phyloP scores from a whole-genome alignment of 2,797 vertebrate species.

The Amazona finschi region DNA sequence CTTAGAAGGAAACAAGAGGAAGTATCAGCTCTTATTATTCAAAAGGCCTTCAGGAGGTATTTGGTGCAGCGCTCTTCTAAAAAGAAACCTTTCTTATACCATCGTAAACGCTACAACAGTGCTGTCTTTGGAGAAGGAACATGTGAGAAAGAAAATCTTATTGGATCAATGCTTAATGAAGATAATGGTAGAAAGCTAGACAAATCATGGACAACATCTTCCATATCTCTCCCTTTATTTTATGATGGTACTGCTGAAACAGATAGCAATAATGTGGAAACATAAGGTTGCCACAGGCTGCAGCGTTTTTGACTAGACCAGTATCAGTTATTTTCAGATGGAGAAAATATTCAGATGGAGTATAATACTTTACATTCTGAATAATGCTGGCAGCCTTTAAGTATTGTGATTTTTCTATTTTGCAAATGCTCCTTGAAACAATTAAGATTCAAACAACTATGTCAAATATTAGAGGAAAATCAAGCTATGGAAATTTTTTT shows the following conservation, averaged over 20 bases:
- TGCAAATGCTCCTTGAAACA: background rate
- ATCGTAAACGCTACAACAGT: constrained; percentile 68
- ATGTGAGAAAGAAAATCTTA: constrained; percentile 82
- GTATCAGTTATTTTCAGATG: background rate
- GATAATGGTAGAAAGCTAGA: constrained; percentile 73
- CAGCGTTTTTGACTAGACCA: background rate
- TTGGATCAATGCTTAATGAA: constrained; percentile 78
- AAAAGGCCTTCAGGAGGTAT: constrained; percentile 73
- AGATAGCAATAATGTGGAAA: constrained; percentile 63
- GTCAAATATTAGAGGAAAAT: background rate
- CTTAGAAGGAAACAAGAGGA: constrained; percentile 74
- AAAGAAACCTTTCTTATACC: constrained; percentile 80
- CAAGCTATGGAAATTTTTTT: background rate
- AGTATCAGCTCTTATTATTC: constrained; percentile 67
- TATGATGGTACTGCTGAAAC: constrained; percentile 83
- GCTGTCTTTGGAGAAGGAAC: constrained; percentile 69
- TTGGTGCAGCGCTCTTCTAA: constrained; percentile 58
- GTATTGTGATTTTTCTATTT: background rate
- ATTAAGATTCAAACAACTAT: background rate
- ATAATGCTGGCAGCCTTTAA: background rate
- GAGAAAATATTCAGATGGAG: background rate
- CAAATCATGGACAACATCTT: constrained; percentile 78
- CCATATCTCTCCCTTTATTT: constrained; percentile 87
- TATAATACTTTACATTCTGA: background rate
- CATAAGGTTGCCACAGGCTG: constrained; percentile 57